Base-by-base conservation (phyloP, 2,797 vertebrate species). In the Manis crassicaudata region DNA sequence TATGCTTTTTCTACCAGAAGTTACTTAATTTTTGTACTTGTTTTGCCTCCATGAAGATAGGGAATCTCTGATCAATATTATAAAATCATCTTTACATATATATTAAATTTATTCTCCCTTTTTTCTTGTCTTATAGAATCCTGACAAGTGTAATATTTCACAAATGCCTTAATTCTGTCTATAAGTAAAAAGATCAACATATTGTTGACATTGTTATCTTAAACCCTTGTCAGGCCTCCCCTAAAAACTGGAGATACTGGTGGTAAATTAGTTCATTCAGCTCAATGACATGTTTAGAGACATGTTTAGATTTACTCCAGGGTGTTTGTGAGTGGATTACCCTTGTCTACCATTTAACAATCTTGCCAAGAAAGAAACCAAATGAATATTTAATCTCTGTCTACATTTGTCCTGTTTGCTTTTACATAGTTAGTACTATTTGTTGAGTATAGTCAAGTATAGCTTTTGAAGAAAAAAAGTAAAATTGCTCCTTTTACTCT, bases 111-210 rank as follows among this genome's bases (percentile, higher is more conserved):
- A 43, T 89, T 94, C 27, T 92, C n/a, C 88, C 13, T 21, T 81
- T 80, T 86, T 43, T 72, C 3, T 75, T 88, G 73, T n/a, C 76
- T 77, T 86, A 46, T 12, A 35, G 25, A 86, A 17, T 77, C 17
- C 60, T 94, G 77, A 80, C 77, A 96, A 40, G 76, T 77, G 76
- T 87, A 92, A 76, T 88, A 77, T 77, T 88, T 95, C 18, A 73
- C 13, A 90, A 9, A 21, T 88, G 32, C 85, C 54, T 79, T 92
- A 67, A 84, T 96, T 92, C 18, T 92, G 18, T 95, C 43, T 62
- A 52, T 43, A 84, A 86, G 35, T 96, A 27, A 87, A 97, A 88
- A 62, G 27, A 50, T 58, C 84, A 92, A 88, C n/a, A 85, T 84
- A 50, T 27, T 91, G 52, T 86, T 94, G 93, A 90, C 23, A 83